Base-by-base conservation (phyloP, 1,140 invertebrate genomes). In the Drosophila orosa region DNA sequence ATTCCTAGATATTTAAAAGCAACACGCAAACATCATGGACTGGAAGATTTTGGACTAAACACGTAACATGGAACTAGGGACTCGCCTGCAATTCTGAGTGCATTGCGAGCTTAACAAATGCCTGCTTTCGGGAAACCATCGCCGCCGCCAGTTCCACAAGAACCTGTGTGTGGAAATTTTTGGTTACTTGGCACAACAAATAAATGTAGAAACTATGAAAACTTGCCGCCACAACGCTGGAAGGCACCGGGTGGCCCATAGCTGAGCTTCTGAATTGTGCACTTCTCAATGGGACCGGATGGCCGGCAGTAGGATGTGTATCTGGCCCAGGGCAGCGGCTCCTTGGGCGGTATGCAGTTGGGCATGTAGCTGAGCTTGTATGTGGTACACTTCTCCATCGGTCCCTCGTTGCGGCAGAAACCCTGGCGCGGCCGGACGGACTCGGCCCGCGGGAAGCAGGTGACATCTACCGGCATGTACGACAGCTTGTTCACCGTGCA, bases 191-290 rank as follows among this genome's bases (percentile, higher is more conserved):
- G 3, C 1, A 0, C 6, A 27, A 35, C 27, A 8, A 13, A 10
- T 4, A 17, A 13, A 3, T 17, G 6, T 3, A 0, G 6, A 10
- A 13, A 5, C n/a, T n/a, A 15, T 33, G 3, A 3, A 3, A 15
- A 78, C 83, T 77, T 35, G 90, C 90, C 87, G 27, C 87, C 84
- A 59, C 90, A 91, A 40, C 90, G 84, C 12, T 77, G 69, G 60
- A 91, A 91, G 37, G 81, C 86, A 13, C 90, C 90, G 0, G 90
- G 90, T 22, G 94, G 94, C 35, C 93, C 92, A 47, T 93, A 95
- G 74, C 94, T 95, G 67, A 95, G 92, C 73, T 93, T 94, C 60
- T 95, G 93, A 0, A 94, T 93, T 2, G 94, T 95, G 37, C 89
- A 91, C 54, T 91, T 92, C 60, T 92, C 91, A 44, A 92, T 89